Evolutionary conservation across 2,888 invertebrate genomes (phyloP), one percentile per base, ranked within the genome.

Genomic region (Chelonus formosanus): DNA sequence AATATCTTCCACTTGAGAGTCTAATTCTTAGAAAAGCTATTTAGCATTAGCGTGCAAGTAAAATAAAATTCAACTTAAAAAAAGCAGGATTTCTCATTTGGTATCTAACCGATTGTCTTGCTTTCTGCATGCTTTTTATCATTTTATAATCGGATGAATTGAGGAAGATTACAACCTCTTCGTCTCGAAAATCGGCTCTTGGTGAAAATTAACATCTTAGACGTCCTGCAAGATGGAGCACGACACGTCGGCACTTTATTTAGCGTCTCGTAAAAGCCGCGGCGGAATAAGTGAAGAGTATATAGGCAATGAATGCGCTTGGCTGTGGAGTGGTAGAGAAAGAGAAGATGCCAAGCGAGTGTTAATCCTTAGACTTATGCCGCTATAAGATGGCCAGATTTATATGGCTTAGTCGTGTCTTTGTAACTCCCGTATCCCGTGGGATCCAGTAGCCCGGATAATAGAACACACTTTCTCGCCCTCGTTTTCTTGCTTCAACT

Each of bases 301-400:
- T 20, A 20, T 10, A n/a, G 45, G 32, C 31, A 55, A 67, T 67
- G 61, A 63, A 60, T 53, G 53, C 35, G 52, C 54, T 63, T 60
- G 56, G 40, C 64, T 52, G 63, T 53, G 57, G 43, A 55, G 50
- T 61, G 50, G 59, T 61, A 59, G 57, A 65, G 52, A 20, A 32
- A 20, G 20, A 20, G 40, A 20, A 40, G 31, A 40, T 56, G 50
- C 57, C 52, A 50, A 56, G 75, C 72, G 74, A 74, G 74, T 70
- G 78, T 78, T 84, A 84, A 84, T 84, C 83, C 82, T 71, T 48
- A 79, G 81, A 82, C 82, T 83, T 82, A 83, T 80, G 78, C 80
- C 77, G 74, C 73, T 74, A 75, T 82, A 80, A 83, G 82, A 80
- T 79, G 80, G 75, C 74, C 79, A 83, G 83, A 84, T 84, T 83